Conservation (phyloP, 2,797 vertebrate species). For the Antennarius maculatus region DNA sequence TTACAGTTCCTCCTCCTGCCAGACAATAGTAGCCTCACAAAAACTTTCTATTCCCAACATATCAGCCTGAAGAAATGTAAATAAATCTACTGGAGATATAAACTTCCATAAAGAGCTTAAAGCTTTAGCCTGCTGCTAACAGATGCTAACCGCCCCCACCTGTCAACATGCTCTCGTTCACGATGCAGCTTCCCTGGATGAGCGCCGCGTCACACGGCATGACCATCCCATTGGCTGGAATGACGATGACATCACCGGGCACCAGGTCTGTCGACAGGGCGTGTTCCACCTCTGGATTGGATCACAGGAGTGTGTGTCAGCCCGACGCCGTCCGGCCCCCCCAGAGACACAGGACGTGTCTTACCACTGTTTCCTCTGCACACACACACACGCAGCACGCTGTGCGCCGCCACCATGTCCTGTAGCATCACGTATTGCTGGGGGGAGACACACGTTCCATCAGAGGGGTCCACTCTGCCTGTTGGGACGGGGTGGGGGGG, state of each 20-base stretch:
- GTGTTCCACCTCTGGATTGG: conserved; percentile 85
- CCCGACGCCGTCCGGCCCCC: too few relatives aligned
- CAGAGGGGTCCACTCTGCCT: background rate
- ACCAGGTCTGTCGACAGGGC: conserved; percentile 95
- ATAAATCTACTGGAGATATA: too few relatives aligned
- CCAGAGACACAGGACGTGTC: background rate
- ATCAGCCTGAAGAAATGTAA: too few relatives aligned
- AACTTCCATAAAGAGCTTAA: too few relatives aligned
- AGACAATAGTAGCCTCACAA: too few relatives aligned
- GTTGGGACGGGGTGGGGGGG: too few relatives aligned
- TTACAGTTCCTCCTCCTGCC: too few relatives aligned
- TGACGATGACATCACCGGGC: conserved; percentile 91
- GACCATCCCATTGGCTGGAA: conserved; percentile 92
- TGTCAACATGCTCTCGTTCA: conserved; percentile 98
- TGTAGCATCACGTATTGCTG: conserved; percentile 96
- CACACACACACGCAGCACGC: conserved; percentile 89
- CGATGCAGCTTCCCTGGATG: conserved; percentile 92
- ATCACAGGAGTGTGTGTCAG: too few relatives aligned
- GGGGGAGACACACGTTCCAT: conserved; percentile 28
- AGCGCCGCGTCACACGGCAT: conserved; percentile 96
- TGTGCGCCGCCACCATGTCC: conserved; percentile 94
- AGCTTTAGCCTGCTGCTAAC: too few relatives aligned
- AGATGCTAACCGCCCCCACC: conserved; percentile 68
- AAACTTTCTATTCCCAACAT: too few relatives aligned
- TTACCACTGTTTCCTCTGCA: conserved; percentile 88